Conservation (phyloP, 2,113 vertebrate species). For the Tenrec ecaudatus region DNA sequence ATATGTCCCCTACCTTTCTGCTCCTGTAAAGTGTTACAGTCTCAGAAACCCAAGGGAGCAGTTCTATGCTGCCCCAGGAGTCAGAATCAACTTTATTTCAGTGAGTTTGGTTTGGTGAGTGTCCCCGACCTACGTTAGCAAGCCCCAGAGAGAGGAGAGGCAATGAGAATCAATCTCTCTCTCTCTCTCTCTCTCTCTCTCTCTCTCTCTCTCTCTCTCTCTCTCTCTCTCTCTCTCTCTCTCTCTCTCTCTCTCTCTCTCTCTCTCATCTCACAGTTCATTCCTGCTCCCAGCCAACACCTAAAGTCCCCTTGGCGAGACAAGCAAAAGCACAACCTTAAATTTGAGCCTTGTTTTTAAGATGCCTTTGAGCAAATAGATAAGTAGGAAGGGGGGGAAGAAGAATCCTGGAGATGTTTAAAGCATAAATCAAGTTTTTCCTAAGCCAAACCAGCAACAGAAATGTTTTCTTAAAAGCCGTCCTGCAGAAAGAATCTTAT, state of each 20-base stretch:
- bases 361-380: conserved; percentile 66
- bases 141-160: neutral
- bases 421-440: neutral
- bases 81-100: no score
- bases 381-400: conserved; percentile 45
- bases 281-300: conserved; percentile 43
- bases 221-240: neutral
- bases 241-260: neutral
- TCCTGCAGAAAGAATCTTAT: conserved; percentile 79
- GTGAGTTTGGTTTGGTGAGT: neutral
- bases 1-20: no score
- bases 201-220: neutral
- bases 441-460: conserved; percentile 38
- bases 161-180: neutral
- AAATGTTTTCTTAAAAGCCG: conserved; percentile 79
- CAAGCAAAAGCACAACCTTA: conserved; percentile 46
- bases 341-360: conserved; percentile 52
- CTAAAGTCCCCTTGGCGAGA: conserved; percentile 34
- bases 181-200: neutral
- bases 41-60: no score
- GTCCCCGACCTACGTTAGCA: neutral
- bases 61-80: no score
- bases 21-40: no score
- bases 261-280: neutral
- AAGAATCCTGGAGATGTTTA: conserved; percentile 8